Percentiles rank a stretch among this genome's conserved stretches.
phyloP scores from a whole-genome alignment of 2,797 vertebrate species.

The Crax fasciolata region DNA sequence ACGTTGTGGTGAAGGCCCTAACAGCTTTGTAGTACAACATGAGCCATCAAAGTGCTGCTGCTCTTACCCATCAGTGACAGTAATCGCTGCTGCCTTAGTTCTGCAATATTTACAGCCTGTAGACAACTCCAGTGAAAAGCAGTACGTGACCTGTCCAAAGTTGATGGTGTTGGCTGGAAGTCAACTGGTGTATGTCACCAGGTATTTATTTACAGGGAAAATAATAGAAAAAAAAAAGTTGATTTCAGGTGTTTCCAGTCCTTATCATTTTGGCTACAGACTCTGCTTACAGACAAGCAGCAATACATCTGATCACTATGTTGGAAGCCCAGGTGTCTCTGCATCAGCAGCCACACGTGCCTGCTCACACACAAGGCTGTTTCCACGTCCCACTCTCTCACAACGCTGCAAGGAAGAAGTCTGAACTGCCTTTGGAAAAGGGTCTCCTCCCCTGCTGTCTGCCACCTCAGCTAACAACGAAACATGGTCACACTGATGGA shows the following conservation, averaged over 20 bases:
- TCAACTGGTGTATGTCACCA: background rate
- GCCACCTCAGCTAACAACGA: background rate
- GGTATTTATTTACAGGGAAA: background rate
- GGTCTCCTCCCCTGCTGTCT: background rate
- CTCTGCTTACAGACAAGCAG: background rate
- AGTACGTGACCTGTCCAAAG: background rate
- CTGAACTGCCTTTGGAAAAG: background rate
- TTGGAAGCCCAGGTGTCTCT: background rate
- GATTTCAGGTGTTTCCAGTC: background rate
- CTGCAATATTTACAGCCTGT: background rate
- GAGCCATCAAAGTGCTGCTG: background rate
- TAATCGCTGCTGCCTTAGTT: background rate
- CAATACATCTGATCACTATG: background rate
- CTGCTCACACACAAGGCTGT: background rate
- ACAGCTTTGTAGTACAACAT: background rate
- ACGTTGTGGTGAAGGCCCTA: background rate
- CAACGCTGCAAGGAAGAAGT: background rate
- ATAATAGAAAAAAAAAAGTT: background rate
- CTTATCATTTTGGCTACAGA: background rate
- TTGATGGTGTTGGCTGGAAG: background rate
- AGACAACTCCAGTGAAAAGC: background rate
- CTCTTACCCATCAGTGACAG: background rate
- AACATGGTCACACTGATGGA: background rate
- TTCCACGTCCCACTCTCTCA: background rate
- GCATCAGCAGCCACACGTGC: rapidly evolving